Percentiles rank a stretch among this genome's conserved stretches.
Evolutionary conservation across 2,113 vertebrate species (phyloP).

Genomic region (Mohoua ochrocephala): DNA sequence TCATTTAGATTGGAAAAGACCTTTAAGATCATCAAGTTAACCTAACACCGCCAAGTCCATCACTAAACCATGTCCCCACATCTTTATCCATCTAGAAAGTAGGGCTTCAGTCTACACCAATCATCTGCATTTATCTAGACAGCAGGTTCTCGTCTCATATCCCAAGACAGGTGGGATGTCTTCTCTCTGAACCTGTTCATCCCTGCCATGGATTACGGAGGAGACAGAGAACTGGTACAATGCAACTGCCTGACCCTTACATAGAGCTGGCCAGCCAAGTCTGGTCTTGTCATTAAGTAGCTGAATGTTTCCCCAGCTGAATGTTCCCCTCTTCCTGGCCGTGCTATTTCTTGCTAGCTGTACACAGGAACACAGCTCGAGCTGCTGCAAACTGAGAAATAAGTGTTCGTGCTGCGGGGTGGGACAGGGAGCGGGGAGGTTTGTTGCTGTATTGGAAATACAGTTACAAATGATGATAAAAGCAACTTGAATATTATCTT

Average conservation of each 20-base stretch:
- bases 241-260: not conserved
- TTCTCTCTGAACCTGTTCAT: not conserved
- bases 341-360: not conserved
- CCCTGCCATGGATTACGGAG: not conserved
- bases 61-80: not conserved
- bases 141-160: not conserved
- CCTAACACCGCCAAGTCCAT: not conserved
- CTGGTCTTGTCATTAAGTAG: not conserved
- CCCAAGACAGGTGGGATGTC: not conserved
- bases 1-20: not conserved
- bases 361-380: not conserved
- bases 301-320: not conserved
- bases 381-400: not conserved
- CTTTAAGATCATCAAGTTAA: not conserved
- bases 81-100: not conserved
- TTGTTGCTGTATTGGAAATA: not conserved
- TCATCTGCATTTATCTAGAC: not conserved
- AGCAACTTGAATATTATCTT: not conserved
- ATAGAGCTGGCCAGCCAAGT: not conserved
- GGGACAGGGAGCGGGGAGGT: not conserved
- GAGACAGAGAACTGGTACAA: not conserved
- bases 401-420: rapidly evolving
- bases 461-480: not conserved
- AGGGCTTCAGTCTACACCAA: not conserved
- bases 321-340: not conserved